These are phyloP conservation scores for Gastrophryne carolinensis DNA, from an alignment of 2,797 vertebrate species.

Conservation along the genomic window DNA sequence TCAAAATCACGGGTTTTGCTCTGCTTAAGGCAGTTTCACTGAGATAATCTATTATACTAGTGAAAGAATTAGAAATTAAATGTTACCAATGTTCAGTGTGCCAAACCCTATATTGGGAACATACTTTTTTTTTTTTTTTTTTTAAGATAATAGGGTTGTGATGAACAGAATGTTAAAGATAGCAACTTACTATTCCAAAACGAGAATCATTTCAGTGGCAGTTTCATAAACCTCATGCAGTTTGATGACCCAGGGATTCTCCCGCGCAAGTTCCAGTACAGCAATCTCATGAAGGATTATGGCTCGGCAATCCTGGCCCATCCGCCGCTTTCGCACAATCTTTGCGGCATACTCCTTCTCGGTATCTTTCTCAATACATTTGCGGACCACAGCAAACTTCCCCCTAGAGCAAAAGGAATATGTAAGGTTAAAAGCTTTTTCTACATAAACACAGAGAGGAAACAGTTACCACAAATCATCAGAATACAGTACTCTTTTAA, in stretches of 20 bases:
- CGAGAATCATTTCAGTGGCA: slow-evolving; percentile 86
- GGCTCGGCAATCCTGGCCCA: slow-evolving; percentile 86
- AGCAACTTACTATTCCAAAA: slow-evolving; percentile 88
- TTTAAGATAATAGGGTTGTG: background rate
- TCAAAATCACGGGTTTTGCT: no score
- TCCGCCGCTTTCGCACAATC: slow-evolving; percentile 92
- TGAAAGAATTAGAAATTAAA: no score
- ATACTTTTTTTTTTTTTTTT: no score
- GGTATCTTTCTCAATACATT: slow-evolving; percentile 83
- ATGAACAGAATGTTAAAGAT: background rate
- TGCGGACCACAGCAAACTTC: slow-evolving; percentile 90
- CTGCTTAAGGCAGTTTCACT: no score
- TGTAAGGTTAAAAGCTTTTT: no score
- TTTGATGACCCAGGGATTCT: slow-evolving; percentile 79
- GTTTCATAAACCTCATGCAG: slow-evolving; percentile 89
- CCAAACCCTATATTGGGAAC: no score
- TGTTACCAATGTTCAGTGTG: no score
- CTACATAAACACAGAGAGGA: no score
- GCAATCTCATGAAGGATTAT: slow-evolving; percentile 91
- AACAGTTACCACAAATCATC: no score
- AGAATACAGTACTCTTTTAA: no score
- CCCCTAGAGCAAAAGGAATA: no score
- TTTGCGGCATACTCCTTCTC: slow-evolving; percentile 89
- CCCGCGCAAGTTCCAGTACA: slow-evolving; percentile 82
- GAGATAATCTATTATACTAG: no score